Conservation (phyloP, 2,797 vertebrate species). For the Somateria mollissima region DNA sequence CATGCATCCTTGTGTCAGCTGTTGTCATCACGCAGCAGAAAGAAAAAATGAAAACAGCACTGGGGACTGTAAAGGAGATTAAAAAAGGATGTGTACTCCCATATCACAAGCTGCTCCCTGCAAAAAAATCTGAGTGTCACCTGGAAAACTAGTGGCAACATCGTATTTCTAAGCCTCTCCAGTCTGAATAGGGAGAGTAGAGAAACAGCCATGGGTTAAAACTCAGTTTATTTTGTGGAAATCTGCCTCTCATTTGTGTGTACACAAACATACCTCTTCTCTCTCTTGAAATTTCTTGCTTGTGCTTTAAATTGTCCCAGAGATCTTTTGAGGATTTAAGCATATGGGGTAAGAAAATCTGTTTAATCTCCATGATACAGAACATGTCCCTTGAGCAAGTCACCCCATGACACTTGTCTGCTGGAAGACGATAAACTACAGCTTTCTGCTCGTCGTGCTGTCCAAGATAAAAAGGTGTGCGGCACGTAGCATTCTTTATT, state of each 20-base stretch:
- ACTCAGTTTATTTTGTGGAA: neutral
- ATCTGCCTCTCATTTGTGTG: neutral
- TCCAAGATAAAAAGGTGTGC: neutral
- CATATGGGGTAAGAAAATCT: neutral
- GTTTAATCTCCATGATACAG: neutral
- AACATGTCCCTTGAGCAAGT: neutral
- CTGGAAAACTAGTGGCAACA: neutral
- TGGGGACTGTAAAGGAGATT: neutral
- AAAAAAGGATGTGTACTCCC: neutral
- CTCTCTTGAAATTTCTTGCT: neutral
- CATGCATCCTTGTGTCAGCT: neutral
- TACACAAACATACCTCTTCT: rapidly evolving
- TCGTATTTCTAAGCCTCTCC: neutral
- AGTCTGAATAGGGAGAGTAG: neutral
- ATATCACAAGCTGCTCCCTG: neutral
- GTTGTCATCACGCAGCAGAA: neutral
- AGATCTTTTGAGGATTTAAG: neutral
- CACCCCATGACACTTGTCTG: neutral
- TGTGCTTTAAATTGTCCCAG: neutral
- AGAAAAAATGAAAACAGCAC: neutral
- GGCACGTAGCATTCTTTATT: conserved; percentile 1
- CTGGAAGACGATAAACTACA: neutral
- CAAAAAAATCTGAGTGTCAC: neutral
- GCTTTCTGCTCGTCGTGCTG: neutral
- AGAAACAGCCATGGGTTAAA: neutral